Conservation (phyloP, 2,113 vertebrate genomes). For the Barnardius zonarius region DNA sequence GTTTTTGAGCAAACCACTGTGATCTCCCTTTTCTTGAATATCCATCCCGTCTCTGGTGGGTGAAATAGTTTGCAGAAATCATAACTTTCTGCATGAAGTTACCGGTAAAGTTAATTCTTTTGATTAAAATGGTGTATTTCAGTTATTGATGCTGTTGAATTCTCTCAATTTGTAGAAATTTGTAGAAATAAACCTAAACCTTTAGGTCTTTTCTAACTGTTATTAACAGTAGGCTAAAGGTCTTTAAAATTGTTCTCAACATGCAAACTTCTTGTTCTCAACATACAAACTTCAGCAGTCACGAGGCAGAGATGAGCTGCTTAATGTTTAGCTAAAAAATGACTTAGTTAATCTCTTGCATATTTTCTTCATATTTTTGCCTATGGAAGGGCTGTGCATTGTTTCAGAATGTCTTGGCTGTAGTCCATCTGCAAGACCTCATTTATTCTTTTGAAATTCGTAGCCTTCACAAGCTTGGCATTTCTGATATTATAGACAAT, state of each 20-base stretch:
- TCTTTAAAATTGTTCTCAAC: neutral
- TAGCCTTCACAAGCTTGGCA: slow-evolving; percentile 41
- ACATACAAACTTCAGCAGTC: neutral
- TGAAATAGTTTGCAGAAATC: neutral
- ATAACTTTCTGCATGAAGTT: neutral
- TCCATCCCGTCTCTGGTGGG: too few relatives aligned
- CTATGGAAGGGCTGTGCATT: slow-evolving; percentile 15
- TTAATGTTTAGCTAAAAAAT: slow-evolving; percentile 28
- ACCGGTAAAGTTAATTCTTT: neutral
- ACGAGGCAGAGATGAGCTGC: neutral
- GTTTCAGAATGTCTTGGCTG: slow-evolving; percentile 49
- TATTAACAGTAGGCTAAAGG: neutral
- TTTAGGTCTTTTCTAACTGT: neutral
- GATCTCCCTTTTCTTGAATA: neutral
- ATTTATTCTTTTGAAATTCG: slow-evolving; percentile 62
- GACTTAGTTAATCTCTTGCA: neutral
- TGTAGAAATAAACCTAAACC: neutral
- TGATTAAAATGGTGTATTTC: neutral
- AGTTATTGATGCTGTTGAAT: neutral
- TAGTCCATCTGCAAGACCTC: slow-evolving; percentile 30
- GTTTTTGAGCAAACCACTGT: neutral
- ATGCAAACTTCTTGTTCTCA: neutral
- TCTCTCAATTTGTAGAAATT: neutral
- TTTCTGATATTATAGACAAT: slow-evolving; percentile 41
- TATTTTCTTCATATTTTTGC: slow-evolving; percentile 31